These are phyloP conservation scores for Drosophila murphyi DNA, from an alignment of 1,140 invertebrate species.

Conservation along the genomic window DNA sequence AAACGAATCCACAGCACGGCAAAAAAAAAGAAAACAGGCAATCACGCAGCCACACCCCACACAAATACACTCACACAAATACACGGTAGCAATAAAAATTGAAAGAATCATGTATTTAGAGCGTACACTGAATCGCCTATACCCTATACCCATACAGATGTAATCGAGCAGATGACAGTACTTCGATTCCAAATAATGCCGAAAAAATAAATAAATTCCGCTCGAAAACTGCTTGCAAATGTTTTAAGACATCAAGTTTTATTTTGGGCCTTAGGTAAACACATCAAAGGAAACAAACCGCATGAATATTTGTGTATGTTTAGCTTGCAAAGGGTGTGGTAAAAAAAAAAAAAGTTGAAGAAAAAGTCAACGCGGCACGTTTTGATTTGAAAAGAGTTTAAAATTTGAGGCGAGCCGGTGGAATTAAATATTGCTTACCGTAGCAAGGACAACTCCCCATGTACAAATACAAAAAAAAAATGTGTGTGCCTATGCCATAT, in stretches of 20 bases:
- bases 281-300: background rate
- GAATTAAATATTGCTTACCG: slow-evolving; percentile 34
- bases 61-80: background rate
- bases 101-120: slow-evolving; percentile 9
- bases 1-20: slow-evolving; percentile 30
- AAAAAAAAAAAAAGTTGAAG: slow-evolving; percentile 2
- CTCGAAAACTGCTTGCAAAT: too few species aligned
- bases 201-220: too few species aligned
- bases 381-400: slow-evolving; percentile 48
- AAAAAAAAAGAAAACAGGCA: slow-evolving; percentile 8
- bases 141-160: background rate
- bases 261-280: background rate
- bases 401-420: slow-evolving; percentile 10
- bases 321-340: background rate
- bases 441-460: slow-evolving; percentile 8
- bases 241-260: too few species aligned
- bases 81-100: slow-evolving; percentile 19
- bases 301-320: background rate
- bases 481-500: background rate
- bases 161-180: background rate
- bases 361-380: slow-evolving; percentile 49
- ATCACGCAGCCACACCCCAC: background rate
- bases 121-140: background rate
- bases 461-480: background rate
- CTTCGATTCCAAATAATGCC: background rate